These are phyloP conservation scores for Xyrichtys novacula DNA, from an alignment of 2,797 vertebrate genomes.

Conservation along the genomic window DNA sequence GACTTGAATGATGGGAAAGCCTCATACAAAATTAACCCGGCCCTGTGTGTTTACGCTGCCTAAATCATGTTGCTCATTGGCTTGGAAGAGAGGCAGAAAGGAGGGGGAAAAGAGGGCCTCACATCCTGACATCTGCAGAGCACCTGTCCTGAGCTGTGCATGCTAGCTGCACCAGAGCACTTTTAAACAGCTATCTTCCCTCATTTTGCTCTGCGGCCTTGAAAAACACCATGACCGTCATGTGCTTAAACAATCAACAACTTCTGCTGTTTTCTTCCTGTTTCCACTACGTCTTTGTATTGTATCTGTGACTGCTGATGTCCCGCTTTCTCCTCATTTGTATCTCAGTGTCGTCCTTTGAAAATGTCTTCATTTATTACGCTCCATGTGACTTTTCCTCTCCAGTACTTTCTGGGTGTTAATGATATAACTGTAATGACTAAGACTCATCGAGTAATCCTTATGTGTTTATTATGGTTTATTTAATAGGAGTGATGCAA, in stretches of 20 bases:
- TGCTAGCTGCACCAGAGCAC: slow-evolving; percentile 52
- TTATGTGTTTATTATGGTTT: too few relatives aligned
- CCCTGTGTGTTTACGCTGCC: slow-evolving; percentile 75
- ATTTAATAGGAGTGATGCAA: too few relatives aligned
- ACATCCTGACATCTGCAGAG: slow-evolving; percentile 83
- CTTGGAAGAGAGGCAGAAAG: slow-evolving; percentile 53
- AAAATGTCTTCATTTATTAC: neutral
- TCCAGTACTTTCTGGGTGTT: neutral
- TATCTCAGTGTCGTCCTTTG: neutral
- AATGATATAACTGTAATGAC: too few relatives aligned
- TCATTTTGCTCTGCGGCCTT: slow-evolving; percentile 27
- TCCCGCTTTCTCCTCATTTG: neutral
- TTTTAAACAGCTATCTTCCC: slow-evolving; percentile 43
- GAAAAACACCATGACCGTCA: slow-evolving; percentile 40
- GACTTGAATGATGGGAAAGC: slow-evolving; percentile 78
- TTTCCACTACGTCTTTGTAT: neutral
- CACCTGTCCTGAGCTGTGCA: slow-evolving; percentile 76
- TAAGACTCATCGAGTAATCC: too few relatives aligned
- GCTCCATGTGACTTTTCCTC: neutral
- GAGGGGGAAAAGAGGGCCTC: slow-evolving; percentile 38
- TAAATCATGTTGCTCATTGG: slow-evolving; percentile 73
- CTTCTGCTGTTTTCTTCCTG: slow-evolving; percentile 31
- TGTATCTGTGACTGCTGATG: slow-evolving; percentile 3
- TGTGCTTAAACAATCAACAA: slow-evolving; percentile 23
- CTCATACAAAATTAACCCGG: slow-evolving; percentile 72